phyloP scores from a whole-genome alignment of 1,140 invertebrate genomes.

The Potamilus streckersoni region DNA sequence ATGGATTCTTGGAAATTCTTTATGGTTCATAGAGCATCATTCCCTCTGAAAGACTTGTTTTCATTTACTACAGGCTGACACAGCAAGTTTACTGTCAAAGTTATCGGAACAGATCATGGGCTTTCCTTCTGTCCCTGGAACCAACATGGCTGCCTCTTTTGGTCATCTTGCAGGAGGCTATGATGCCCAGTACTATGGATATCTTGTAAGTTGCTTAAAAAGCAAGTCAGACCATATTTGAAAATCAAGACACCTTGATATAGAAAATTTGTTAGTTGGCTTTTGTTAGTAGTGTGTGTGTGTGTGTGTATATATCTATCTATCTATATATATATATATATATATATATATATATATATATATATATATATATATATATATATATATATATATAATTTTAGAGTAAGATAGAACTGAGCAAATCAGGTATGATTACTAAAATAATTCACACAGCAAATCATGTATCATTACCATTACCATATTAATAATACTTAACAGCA shows the following conservation, averaged over 20 bases:
- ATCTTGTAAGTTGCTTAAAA: conserved; percentile 67
- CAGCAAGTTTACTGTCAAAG: conserved; percentile 64
- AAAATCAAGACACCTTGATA: neutral
- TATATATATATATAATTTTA: too few species aligned
- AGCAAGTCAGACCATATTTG: too few species aligned
- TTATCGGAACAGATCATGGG: conserved; percentile 67
- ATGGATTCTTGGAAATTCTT: too few species aligned
- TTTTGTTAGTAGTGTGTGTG: neutral
- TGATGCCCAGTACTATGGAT: conserved; percentile 74
- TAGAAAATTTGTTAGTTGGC: neutral
- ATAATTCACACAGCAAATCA: too few species aligned
- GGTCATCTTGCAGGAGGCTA: conserved; percentile 72
- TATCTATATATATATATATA: too few species aligned
- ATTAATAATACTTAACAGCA: too few species aligned
- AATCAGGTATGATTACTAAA: too few species aligned
- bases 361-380: too few species aligned
- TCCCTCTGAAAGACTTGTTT: neutral
- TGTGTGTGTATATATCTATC: neutral
- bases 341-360: too few species aligned
- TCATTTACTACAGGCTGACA: conserved; percentile 63
- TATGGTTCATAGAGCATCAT: too few species aligned
- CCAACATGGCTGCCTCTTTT: conserved; percentile 72
- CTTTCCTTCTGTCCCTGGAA: conserved; percentile 67
- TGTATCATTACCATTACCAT: too few species aligned
- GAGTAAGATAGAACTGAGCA: too few species aligned